Percentiles rank a stretch among this genome's conserved stretches.
Conservation (phyloP, 1,140 invertebrate genomes). For the Schlechtendalia chinensis region DNA sequence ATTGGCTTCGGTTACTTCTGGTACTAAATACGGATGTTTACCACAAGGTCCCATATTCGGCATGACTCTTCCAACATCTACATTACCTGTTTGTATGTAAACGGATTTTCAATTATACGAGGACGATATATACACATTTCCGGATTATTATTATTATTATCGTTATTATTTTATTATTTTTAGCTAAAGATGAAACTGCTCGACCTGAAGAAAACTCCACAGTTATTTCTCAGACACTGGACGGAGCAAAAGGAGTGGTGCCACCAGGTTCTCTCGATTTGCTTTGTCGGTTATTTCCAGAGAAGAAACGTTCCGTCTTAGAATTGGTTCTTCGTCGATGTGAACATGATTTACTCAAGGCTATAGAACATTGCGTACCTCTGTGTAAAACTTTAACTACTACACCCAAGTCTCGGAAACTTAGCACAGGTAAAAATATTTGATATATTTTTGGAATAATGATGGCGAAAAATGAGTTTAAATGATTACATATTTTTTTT, state of each 20-base stretch:
- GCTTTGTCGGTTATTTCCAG: conserved; percentile 79
- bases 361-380: conserved; percentile 65
- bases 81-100: conserved; percentile 24
- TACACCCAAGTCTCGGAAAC: background rate
- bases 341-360: conserved; percentile 79
- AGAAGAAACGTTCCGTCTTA: conserved; percentile 79
- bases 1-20: conserved; percentile 84
- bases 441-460: background rate
- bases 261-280: conserved; percentile 70
- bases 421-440: background rate
- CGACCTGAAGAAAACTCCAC: background rate
- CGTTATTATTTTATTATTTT: conserved; percentile 14
- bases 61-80: conserved; percentile 58
- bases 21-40: conserved; percentile 74
- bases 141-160: too few relatives aligned
- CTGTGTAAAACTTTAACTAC: conserved; percentile 27
- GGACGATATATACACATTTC: background rate
- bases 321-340: conserved; percentile 83
- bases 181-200: conserved; percentile 29
- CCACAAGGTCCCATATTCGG: conserved; percentile 90
- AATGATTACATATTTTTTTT: background rate
- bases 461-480: background rate
- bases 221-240: background rate
- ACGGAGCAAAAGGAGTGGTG: background rate
- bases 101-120: background rate